These are phyloP conservation scores for Okapia johnstoni DNA, from an alignment of 2,113 vertebrate species.

Conservation along the genomic window DNA sequence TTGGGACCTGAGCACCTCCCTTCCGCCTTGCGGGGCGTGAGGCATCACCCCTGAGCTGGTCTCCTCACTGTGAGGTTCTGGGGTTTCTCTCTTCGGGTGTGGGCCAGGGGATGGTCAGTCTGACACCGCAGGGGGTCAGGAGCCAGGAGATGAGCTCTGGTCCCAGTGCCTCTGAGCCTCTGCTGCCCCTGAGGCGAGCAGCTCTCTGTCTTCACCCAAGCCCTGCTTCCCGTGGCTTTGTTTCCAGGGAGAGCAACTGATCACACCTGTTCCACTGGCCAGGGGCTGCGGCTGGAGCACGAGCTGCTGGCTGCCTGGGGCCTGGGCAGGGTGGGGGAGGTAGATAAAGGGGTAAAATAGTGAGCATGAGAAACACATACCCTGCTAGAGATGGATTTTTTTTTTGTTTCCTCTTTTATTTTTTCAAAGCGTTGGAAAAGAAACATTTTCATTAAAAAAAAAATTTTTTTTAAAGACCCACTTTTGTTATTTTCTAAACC, in stretches of 20 bases:
- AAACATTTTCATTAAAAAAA: neutral
- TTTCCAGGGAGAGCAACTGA: neutral
- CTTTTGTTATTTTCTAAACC: neutral
- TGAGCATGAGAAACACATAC: neutral
- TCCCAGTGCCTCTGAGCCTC: neutral
- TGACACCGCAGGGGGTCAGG: too few species aligned
- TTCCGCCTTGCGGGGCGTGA: rapidly evolving
- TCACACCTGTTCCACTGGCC: neutral
- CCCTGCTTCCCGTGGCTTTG: neutral
- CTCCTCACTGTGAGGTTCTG: neutral
- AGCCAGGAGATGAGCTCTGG: neutral
- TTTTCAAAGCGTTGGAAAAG: neutral
- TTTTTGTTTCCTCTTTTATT: neutral
- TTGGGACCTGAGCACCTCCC: neutral
- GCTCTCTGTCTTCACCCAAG: neutral
- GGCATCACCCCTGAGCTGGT: neutral
- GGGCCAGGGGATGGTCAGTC: neutral
- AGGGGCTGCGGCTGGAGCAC: neutral
- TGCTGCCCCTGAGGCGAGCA: neutral
- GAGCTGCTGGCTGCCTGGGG: neutral
- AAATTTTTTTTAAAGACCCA: neutral
- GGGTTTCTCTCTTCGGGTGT: neutral
- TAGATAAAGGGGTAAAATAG: neutral
- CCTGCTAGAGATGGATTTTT: neutral
- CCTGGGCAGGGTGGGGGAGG: neutral